These are phyloP conservation scores for Rhegmatorhina hoffmannsi DNA, from an alignment of 2,113 vertebrate genomes.

Conservation along the genomic window DNA sequence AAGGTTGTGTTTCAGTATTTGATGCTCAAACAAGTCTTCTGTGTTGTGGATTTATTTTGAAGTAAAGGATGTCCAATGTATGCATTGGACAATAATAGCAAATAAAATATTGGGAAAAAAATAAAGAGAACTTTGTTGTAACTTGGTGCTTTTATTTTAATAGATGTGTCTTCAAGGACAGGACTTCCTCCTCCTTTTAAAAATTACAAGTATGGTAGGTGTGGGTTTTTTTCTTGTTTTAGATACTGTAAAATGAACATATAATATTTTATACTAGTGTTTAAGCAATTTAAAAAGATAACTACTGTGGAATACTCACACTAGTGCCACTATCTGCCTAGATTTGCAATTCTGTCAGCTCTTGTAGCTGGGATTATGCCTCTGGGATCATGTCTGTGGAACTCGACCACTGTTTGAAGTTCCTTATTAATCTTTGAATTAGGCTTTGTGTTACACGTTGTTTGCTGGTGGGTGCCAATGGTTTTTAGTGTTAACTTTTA, in stretches of 20 bases:
- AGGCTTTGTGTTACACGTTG: slow-evolving; percentile 15
- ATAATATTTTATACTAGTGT: background rate
- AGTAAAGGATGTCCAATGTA: background rate
- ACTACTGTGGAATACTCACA: background rate
- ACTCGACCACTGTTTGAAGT: background rate
- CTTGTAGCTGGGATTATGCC: background rate
- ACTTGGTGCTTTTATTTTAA: slow-evolving; percentile 27
- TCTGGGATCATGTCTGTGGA: background rate
- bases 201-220: slow-evolving; percentile 89
- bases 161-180: slow-evolving; percentile 81
- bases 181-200: slow-evolving; percentile 88
- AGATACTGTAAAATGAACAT: background rate
- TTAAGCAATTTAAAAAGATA: background rate
- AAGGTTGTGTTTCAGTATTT: background rate
- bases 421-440: slow-evolving; percentile 18
- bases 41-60: background rate
- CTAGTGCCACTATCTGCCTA: background rate
- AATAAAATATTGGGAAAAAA: background rate
- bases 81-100: background rate
- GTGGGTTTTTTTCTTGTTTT: background rate
- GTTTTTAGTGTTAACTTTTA: slow-evolving; percentile 63
- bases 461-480: slow-evolving; percentile 34
- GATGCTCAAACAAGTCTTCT: background rate
- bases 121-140: background rate
- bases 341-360: background rate